Conservation (phyloP, 2,113 vertebrate genomes). For the Ophiodon elongatus region DNA sequence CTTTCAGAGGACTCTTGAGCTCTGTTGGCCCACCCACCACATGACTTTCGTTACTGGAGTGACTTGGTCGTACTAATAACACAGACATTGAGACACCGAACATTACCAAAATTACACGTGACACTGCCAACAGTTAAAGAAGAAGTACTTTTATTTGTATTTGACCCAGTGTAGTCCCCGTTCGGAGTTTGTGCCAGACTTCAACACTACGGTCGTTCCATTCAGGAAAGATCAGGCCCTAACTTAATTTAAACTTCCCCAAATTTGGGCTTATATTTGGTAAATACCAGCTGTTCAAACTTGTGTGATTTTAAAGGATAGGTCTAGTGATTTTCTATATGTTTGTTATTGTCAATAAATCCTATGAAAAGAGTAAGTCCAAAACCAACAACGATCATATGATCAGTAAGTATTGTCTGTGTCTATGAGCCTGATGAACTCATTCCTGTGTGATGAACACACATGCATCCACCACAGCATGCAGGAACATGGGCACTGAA, state of each 20-base stretch:
- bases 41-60: slow-evolving; percentile 64
- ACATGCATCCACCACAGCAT: neutral
- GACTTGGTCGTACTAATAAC: neutral
- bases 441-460: neutral
- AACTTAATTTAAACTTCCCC: neutral
- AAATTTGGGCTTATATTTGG: neutral
- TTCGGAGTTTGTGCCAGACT: neutral
- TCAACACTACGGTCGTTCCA: neutral
- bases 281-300: neutral
- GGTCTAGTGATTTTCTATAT: neutral
- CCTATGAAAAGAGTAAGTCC: neutral
- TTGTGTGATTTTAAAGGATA: neutral
- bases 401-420: neutral
- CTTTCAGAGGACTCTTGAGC: slow-evolving; percentile 35
- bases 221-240: neutral
- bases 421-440: neutral
- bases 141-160: neutral
- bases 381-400: neutral
- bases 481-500: neutral
- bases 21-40: slow-evolving; percentile 44
- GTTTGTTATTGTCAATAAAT: neutral
- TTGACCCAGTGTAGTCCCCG: slow-evolving; percentile 4
- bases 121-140: neutral
- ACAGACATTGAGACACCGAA: neutral
- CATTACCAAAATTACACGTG: slow-evolving; percentile 1